Evolutionary conservation across 2,888 invertebrate genomes (phyloP).

Genomic region (Watsonalla binaria): DNA sequence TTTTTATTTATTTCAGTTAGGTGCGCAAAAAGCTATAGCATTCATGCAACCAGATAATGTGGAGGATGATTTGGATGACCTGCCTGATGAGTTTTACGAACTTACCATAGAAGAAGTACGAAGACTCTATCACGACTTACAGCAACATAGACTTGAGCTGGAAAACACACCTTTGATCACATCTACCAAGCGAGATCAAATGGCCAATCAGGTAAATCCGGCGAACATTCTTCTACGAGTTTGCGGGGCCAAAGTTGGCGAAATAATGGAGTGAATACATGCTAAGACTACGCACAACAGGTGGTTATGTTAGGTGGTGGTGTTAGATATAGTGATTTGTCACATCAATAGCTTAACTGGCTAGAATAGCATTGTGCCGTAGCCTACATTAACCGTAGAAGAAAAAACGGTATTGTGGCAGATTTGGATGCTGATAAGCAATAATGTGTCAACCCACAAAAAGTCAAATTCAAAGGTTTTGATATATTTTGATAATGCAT

Average conservation of each 20-base stretch:
- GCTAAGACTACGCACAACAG: too few species aligned
- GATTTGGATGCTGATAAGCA: too few species aligned
- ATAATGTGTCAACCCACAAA: too few species aligned
- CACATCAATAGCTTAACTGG: too few species aligned
- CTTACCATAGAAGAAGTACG: slow-evolving; percentile 90
- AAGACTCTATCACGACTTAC: slow-evolving; percentile 85
- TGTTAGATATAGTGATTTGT: too few species aligned
- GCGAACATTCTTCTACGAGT: background rate
- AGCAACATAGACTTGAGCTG: slow-evolving; percentile 79
- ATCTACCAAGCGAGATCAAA: slow-evolving; percentile 39
- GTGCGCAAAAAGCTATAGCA: slow-evolving; percentile 85
- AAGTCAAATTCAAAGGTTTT: too few species aligned
- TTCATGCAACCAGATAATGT: slow-evolving; percentile 81
- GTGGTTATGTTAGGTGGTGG: too few species aligned
- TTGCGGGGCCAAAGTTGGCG: background rate
- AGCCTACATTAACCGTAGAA: too few species aligned
- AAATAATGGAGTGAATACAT: too few species aligned
- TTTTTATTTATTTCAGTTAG: slow-evolving; percentile 75
- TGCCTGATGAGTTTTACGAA: slow-evolving; percentile 93
- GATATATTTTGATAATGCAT: too few species aligned
- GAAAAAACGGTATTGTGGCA: too few species aligned
- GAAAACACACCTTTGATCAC: slow-evolving; percentile 88
- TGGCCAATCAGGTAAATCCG: slow-evolving; percentile 41
- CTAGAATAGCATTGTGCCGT: too few species aligned
- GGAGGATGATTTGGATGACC: slow-evolving; percentile 81